Evolutionary conservation across 2,113 vertebrate species (phyloP).

Genomic region (Panthera uncia): DNA sequence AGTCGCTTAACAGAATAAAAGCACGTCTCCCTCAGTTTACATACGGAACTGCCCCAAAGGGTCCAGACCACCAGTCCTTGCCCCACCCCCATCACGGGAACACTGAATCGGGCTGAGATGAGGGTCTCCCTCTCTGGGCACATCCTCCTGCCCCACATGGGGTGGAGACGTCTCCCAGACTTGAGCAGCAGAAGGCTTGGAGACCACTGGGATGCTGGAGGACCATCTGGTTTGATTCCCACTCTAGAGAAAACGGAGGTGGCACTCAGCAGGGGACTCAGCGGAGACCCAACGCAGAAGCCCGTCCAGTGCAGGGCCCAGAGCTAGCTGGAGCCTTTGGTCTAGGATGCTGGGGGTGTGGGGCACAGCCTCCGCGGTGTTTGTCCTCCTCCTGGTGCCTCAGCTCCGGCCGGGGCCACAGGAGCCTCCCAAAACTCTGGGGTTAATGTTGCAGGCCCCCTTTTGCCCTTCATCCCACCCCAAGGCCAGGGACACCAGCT

Average conservation of each 20-base stretch:
- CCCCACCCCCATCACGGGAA: background rate
- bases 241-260: too few relatives aligned
- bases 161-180: background rate
- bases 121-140: too few relatives aligned
- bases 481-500: fast-evolving
- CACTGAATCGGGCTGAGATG: fast-evolving
- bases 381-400: background rate
- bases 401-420: fast-evolving
- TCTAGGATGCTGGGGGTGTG: background rate
- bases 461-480: background rate
- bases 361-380: background rate
- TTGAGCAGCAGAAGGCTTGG: background rate
- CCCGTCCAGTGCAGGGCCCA: background rate
- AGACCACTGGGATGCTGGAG: background rate
- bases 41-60: fast-evolving
- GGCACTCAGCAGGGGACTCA: background rate
- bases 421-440: background rate
- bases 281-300: too few relatives aligned
- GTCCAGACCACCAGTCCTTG: background rate
- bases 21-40: background rate
- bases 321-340: fast-evolving
- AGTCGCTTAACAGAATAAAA: background rate
- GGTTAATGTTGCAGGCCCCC: background rate
- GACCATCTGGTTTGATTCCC: background rate
- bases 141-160: background rate